Evolutionary conservation across 2,888 invertebrate genomes (phyloP).

Genomic region (Xylota segnis): DNA sequence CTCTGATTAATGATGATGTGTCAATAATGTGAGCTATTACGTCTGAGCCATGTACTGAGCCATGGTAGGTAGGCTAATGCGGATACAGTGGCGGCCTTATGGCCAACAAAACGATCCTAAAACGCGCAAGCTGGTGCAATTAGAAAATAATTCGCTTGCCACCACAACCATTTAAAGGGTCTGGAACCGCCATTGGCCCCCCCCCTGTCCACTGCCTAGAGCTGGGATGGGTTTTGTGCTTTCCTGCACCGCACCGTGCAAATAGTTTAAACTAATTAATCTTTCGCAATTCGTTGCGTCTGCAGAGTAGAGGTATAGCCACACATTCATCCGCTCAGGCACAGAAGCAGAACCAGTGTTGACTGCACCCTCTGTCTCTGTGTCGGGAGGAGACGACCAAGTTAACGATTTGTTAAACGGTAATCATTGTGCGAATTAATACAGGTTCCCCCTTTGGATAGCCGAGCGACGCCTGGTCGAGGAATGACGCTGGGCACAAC

Average conservation of each 20-base stretch:
- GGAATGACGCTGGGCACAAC: constrained; percentile 23
- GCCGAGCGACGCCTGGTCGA: neutral
- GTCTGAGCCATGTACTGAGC: constrained; percentile 38
- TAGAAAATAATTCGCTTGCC: constrained; percentile 69
- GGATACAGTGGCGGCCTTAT: constrained; percentile 36
- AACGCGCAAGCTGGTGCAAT: constrained; percentile 46
- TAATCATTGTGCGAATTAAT: constrained; percentile 75
- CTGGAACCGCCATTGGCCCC: constrained; percentile 16
- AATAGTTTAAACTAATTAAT: constrained; percentile 74
- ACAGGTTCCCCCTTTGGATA: constrained; percentile 9
- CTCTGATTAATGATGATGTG: constrained; percentile 82
- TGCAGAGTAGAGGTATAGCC: neutral
- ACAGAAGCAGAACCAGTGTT: constrained; percentile 34
- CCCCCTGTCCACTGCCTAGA: neutral
- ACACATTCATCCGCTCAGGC: neutral
- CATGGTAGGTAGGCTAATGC: constrained; percentile 37
- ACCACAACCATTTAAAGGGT: constrained; percentile 57
- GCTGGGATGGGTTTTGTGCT: constrained; percentile 21
- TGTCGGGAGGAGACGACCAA: constrained; percentile 40
- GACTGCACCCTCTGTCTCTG: constrained; percentile 30
- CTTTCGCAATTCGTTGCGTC: constrained; percentile 65
- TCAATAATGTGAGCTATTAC: constrained; percentile 81
- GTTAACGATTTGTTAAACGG: constrained; percentile 76
- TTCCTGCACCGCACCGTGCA: constrained; percentile 49
- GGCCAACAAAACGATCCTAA: constrained; percentile 29